These are phyloP conservation scores for Anorthoa munda DNA, from an alignment of 2,888 invertebrate species.

Conservation along the genomic window DNA sequence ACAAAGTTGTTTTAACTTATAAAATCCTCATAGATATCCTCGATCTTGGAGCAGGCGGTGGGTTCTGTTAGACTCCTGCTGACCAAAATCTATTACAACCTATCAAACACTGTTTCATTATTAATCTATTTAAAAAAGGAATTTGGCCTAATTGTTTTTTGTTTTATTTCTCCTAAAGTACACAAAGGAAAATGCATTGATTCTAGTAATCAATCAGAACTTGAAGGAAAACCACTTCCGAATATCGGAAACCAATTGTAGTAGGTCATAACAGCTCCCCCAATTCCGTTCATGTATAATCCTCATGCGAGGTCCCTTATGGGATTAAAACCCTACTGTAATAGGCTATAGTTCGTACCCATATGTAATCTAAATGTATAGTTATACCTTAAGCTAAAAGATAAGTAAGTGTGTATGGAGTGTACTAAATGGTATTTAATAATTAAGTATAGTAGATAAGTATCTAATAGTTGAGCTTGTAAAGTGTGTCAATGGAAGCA, in stretches of 20 bases:
- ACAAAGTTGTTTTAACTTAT: too few relatives aligned
- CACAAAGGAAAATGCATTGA: neutral
- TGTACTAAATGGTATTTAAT: neutral
- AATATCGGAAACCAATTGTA: conserved; percentile 10
- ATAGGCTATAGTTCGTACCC: conserved; percentile 37
- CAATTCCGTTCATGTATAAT: conserved; percentile 38
- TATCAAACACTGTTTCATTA: too few relatives aligned
- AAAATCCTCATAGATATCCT: too few relatives aligned
- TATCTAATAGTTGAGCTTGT: neutral
- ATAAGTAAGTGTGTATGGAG: neutral
- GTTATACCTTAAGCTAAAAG: neutral
- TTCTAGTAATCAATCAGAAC: neutral
- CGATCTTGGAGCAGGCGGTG: too few relatives aligned
- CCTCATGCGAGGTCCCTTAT: conserved; percentile 23
- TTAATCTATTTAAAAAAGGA: too few relatives aligned
- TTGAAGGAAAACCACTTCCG: conserved; percentile 1
- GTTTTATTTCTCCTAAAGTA: neutral
- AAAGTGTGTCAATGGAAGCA: neutral
- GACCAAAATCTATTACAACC: too few relatives aligned
- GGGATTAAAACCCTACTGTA: conserved; percentile 48
- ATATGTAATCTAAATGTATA: conserved; percentile 25
- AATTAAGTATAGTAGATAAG: neutral
- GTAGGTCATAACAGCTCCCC: conserved; percentile 16
- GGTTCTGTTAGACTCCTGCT: too few relatives aligned
- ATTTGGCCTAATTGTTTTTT: neutral